Conservation (phyloP, 2,797 vertebrate species). For the Lophotriccus pileatus region DNA sequence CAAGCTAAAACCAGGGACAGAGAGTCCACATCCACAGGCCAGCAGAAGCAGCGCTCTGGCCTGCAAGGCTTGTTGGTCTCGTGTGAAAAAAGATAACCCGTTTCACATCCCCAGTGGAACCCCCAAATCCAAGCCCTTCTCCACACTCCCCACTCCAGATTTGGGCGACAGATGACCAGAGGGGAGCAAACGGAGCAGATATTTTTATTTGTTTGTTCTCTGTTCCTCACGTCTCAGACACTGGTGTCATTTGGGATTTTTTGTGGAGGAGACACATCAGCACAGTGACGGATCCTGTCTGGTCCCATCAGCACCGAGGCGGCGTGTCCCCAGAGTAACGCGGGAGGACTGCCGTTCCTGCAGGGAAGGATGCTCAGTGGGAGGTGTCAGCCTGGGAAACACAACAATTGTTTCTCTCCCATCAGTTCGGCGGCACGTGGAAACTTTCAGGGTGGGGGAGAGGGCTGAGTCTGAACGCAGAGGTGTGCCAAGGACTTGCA, state of each 20-base stretch:
- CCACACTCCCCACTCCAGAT: background rate
- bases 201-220: slow-evolving; percentile 43
- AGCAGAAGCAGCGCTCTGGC: background rate
- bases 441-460: background rate
- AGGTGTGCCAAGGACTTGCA: slow-evolving; percentile 47
- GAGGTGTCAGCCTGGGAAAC: slow-evolving; percentile 53
- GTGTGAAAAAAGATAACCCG: background rate
- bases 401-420: slow-evolving; percentile 33
- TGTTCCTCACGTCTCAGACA: slow-evolving; percentile 41
- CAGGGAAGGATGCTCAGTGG: slow-evolving; percentile 16
- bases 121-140: background rate
- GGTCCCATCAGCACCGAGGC: slow-evolving; percentile 47
- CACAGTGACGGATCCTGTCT: slow-evolving; percentile 60
- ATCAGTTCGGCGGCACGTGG: background rate
- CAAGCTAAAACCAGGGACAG: background rate
- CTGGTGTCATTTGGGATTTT: slow-evolving; percentile 56
- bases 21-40: background rate
- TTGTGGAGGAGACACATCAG: slow-evolving; percentile 47
- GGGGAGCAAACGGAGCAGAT: background rate
- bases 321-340: background rate
- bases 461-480: background rate
- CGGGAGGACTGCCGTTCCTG: slow-evolving; percentile 30
- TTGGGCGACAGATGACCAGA: slow-evolving; percentile 4
- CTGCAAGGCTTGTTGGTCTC: background rate
- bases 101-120: background rate